Evolutionary conservation across 2,888 invertebrate species (phyloP).

Genomic region (Allacma fusca): DNA sequence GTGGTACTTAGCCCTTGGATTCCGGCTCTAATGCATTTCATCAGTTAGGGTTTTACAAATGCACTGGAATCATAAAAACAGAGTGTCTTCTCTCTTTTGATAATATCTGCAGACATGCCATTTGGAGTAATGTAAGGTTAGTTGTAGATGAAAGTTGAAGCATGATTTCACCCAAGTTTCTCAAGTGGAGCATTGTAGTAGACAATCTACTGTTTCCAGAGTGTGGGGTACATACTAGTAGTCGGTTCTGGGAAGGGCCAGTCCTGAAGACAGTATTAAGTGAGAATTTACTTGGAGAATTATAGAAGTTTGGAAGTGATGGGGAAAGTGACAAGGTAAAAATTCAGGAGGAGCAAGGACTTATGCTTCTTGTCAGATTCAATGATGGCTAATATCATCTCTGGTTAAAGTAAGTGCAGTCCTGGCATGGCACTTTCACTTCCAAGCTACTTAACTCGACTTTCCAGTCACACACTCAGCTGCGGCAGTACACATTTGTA

Average conservation of each 20-base stretch:
- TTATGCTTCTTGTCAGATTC: slow-evolving; percentile 22
- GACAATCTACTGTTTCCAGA: too few relatives aligned
- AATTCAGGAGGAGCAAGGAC: not conserved
- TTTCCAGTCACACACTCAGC: slow-evolving; percentile 34
- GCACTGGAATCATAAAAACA: too few relatives aligned
- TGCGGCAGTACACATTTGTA: slow-evolving; percentile 30
- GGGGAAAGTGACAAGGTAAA: not conserved
- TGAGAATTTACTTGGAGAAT: not conserved
- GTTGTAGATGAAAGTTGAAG: too few relatives aligned
- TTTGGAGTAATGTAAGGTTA: too few relatives aligned
- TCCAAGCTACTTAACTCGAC: slow-evolving; percentile 40
- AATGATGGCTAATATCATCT: slow-evolving; percentile 13
- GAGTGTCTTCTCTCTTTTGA: too few relatives aligned
- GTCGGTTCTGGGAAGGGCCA: not conserved
- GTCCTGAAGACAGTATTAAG: not conserved
- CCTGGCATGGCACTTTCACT: slow-evolving; percentile 35
- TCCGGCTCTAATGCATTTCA: too few relatives aligned
- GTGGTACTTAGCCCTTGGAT: too few relatives aligned
- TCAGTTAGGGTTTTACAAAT: too few relatives aligned
- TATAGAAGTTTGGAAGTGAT: not conserved
- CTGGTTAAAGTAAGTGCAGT: not conserved
- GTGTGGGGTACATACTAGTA: too few relatives aligned
- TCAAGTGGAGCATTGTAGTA: too few relatives aligned
- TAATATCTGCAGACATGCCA: too few relatives aligned
- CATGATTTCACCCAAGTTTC: too few relatives aligned